These are phyloP conservation scores for Aethes cnicana DNA, from an alignment of 2,888 invertebrate genomes.

Conservation along the genomic window DNA sequence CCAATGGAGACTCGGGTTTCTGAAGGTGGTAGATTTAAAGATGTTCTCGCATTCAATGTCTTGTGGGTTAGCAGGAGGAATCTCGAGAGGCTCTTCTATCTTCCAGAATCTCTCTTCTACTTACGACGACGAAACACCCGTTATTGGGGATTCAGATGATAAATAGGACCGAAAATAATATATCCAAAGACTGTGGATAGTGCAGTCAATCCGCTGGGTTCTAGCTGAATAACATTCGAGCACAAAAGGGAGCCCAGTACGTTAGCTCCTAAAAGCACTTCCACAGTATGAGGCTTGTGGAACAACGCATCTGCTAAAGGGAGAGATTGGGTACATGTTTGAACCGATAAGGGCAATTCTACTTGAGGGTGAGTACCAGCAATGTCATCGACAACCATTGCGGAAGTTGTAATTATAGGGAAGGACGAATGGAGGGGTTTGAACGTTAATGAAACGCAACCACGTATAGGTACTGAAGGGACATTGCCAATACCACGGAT, in stretches of 20 bases:
- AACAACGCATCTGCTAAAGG: neutral
- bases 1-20: neutral
- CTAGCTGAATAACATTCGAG: neutral
- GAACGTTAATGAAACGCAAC: neutral
- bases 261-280: neutral
- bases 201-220: neutral
- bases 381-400: neutral
- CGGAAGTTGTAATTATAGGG: neutral
- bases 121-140: neutral
- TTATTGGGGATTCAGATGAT: neutral
- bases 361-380: neutral
- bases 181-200: neutral
- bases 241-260: neutral
- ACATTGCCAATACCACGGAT: neutral
- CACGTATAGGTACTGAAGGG: neutral
- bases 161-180: neutral
- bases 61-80: neutral
- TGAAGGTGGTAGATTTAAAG: neutral
- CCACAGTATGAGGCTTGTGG: neutral
- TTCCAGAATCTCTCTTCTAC: conserved; percentile 16
- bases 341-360: neutral
- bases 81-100: neutral
- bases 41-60: neutral
- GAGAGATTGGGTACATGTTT: neutral
- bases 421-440: neutral